Evolutionary conservation across 2,888 invertebrate genomes (phyloP).

Genomic region (Phengaris alcon): DNA sequence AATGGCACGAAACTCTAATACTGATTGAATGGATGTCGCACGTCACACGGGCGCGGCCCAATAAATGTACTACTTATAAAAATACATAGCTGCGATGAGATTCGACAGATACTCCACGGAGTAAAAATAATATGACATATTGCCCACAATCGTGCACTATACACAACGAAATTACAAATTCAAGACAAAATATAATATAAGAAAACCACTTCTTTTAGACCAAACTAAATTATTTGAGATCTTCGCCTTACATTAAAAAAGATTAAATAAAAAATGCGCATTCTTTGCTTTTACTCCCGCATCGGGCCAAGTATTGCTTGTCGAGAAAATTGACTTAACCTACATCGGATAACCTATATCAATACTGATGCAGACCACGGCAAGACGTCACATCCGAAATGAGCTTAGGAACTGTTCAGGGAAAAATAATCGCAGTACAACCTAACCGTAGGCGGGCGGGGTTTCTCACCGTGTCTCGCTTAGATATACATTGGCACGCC

Average conservation of each 20-base stretch:
- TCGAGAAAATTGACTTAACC: conserved; percentile 52
- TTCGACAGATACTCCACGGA: conserved; percentile 43
- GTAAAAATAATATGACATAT: conserved; percentile 47
- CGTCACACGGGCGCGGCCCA: conserved; percentile 42
- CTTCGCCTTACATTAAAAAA: conserved; percentile 63
- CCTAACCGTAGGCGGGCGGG: conserved; percentile 57
- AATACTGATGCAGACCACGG: conserved; percentile 48
- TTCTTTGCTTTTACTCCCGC: conserved; percentile 62
- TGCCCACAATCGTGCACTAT: conserved; percentile 72
- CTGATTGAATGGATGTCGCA: conserved; percentile 41
- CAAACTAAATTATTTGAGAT: conserved; percentile 76
- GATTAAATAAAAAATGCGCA: conserved; percentile 67
- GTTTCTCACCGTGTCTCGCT: conserved; percentile 47
- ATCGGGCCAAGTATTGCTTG: conserved; percentile 55
- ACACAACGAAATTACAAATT: conserved; percentile 42
- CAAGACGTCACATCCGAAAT: conserved; percentile 50
- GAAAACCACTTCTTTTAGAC: conserved; percentile 43
- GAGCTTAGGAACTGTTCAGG: conserved; percentile 58
- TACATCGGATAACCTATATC: conserved; percentile 52
- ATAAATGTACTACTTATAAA: conserved; percentile 33
- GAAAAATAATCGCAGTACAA: conserved; percentile 44
- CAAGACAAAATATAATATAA: conserved; percentile 51
- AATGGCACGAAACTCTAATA: conserved; percentile 54
- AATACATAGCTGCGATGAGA: conserved; percentile 49
- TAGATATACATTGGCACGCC: conserved; percentile 96